Percentiles rank a stretch among this genome's conserved stretches.
Conservation (phyloP, 2,113 vertebrate species). For the Dryoscopus gambensis region DNA sequence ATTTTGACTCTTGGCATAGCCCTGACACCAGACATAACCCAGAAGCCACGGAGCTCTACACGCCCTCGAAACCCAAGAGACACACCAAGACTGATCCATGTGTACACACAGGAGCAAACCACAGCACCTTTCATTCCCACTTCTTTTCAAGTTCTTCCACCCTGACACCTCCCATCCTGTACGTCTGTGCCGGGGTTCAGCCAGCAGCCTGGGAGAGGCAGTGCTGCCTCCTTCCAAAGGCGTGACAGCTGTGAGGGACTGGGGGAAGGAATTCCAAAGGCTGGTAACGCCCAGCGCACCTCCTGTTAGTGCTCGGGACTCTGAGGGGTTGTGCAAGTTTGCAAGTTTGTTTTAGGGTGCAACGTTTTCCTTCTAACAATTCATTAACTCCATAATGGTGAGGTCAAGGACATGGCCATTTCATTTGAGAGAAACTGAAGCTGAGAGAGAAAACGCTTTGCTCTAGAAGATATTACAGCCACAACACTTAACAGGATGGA, state of each 20-base stretch:
- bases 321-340: not conserved
- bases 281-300: rapidly evolving
- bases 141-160: not conserved
- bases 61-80: not conserved
- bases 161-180: not conserved
- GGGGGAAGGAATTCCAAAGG: not conserved
- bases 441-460: not conserved
- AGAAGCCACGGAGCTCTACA: not conserved
- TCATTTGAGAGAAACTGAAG: not conserved
- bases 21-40: not conserved
- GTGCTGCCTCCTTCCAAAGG: not conserved
- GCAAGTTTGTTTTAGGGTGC: no score
- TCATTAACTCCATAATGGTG: not conserved
- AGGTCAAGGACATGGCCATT: not conserved
- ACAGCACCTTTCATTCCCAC: not conserved
- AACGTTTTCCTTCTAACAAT: not conserved
- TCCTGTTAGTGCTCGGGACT: rapidly evolving
- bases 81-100: rapidly evolving
- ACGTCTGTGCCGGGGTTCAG: rapidly evolving
- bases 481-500: not conserved
- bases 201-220: not conserved
- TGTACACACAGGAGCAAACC: not conserved
- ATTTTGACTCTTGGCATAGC: not conserved
- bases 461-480: not conserved
- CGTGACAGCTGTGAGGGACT: rapidly evolving